Evolutionary conservation across 1,140 invertebrate species (phyloP).

Genomic region (Lethrus apterus): DNA sequence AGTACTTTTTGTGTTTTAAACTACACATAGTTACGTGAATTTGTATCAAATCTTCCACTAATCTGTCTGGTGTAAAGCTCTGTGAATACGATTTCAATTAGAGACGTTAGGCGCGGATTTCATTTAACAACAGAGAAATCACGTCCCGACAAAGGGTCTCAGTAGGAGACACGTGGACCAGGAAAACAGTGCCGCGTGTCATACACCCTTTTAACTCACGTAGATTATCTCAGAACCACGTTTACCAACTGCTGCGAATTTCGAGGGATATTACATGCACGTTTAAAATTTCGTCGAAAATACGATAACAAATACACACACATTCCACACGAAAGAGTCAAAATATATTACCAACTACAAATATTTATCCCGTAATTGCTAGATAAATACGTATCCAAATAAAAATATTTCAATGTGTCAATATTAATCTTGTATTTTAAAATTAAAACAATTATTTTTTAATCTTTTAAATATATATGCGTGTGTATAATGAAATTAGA

Average conservation of each 20-base stretch:
- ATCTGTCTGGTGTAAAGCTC: neutral
- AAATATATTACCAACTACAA: no score
- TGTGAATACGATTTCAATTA: slow-evolving; percentile 38
- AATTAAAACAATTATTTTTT: slow-evolving; percentile 15
- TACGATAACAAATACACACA: slow-evolving; percentile 1
- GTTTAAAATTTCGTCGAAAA: neutral
- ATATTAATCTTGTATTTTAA: slow-evolving; percentile 14
- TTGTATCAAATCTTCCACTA: no score
- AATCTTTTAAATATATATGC: slow-evolving; percentile 14
- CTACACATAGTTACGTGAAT: no score
- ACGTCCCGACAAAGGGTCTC: slow-evolving; percentile 34
- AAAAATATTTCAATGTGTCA: slow-evolving; percentile 2
- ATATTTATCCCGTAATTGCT: slow-evolving; percentile 13
- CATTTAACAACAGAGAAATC: slow-evolving; percentile 32
- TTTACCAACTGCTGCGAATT: slow-evolving; percentile 6
- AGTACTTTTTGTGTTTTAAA: no score
- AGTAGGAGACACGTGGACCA: slow-evolving; percentile 36
- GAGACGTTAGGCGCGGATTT: slow-evolving; percentile 33
- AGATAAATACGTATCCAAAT: slow-evolving; percentile 3
- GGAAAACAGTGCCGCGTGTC: slow-evolving; percentile 35
- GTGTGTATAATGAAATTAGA: slow-evolving; percentile 12
- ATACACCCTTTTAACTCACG: neutral
- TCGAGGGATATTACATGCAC: neutral
- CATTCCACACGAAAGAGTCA: slow-evolving; percentile 9
- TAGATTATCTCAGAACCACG: neutral